Evolutionary conservation across 2,797 vertebrate species (phyloP).

Genomic region (Tiaroga cobitis): DNA sequence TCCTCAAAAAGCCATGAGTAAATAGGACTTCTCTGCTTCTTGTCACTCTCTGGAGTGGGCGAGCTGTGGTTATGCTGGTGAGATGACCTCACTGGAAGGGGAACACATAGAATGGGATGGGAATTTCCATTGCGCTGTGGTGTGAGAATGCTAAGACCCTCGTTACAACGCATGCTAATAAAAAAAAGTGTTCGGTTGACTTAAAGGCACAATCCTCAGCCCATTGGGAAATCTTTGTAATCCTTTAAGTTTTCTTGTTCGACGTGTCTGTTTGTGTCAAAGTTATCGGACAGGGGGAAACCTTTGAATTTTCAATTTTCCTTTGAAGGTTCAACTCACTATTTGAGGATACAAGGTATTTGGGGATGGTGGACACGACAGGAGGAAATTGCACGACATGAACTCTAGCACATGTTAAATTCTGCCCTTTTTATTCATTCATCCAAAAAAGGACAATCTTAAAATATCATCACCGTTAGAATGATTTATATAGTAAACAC

Average conservation of each 20-base stretch:
- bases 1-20: not conserved
- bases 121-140: slow-evolving; percentile 74
- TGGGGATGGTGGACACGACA: not conserved
- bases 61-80: slow-evolving; percentile 68
- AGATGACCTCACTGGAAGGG: slow-evolving; percentile 73
- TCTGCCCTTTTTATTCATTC: not conserved
- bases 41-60: slow-evolving; percentile 17
- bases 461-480: not conserved
- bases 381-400: not conserved
- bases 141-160: slow-evolving; percentile 56
- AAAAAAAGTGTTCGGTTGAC: slow-evolving; percentile 56
- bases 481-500: not conserved
- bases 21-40: not conserved
- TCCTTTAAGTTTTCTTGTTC: not conserved
- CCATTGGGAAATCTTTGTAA: slow-evolving; percentile 5
- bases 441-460: not conserved
- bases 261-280: not conserved
- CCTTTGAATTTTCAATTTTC: not conserved
- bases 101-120: slow-evolving; percentile 63
- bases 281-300: not conserved
- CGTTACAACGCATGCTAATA: slow-evolving; percentile 59
- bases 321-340: not conserved
- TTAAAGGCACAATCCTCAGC: slow-evolving; percentile 28
- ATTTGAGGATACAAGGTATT: not conserved
- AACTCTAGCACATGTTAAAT: not conserved